Conservation (phyloP, 2,113 vertebrate species). For the Chinchilla lanigera region DNA sequence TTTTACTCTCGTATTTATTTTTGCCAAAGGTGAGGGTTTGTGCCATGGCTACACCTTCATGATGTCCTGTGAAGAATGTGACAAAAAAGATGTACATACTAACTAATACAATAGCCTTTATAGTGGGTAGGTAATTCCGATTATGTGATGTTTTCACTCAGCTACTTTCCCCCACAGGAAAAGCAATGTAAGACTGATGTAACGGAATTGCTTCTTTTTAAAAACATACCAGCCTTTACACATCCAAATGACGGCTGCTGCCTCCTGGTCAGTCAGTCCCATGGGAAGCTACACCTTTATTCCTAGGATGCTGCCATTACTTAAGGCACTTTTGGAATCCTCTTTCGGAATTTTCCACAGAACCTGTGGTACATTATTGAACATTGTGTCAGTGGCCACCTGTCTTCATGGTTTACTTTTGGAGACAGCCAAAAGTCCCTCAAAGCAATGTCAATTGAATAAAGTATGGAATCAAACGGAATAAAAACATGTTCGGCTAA, state of each 20-base stretch:
- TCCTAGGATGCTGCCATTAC: slow-evolving; percentile 9
- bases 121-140: background rate
- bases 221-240: slow-evolving; percentile 19
- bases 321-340: slow-evolving; percentile 22
- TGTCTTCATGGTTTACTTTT: background rate
- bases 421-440: slow-evolving; percentile 62
- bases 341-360: slow-evolving; percentile 47
- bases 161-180: background rate
- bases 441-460: slow-evolving; percentile 27
- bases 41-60: background rate
- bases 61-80: background rate
- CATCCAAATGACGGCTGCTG: background rate
- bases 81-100: background rate
- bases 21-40: background rate
- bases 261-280: background rate
- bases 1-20: background rate
- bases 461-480: background rate
- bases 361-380: slow-evolving; percentile 28
- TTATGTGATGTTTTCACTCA: background rate
- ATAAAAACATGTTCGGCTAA: background rate
- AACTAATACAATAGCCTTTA: background rate
- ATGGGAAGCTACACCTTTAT: background rate
- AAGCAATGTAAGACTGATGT: background rate
- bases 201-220: background rate
- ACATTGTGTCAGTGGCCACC: background rate